phyloP scores from a whole-genome alignment of 37 sponge, comb jelly and placozoan genomes.

The Chondrosia reniformis region DNA sequence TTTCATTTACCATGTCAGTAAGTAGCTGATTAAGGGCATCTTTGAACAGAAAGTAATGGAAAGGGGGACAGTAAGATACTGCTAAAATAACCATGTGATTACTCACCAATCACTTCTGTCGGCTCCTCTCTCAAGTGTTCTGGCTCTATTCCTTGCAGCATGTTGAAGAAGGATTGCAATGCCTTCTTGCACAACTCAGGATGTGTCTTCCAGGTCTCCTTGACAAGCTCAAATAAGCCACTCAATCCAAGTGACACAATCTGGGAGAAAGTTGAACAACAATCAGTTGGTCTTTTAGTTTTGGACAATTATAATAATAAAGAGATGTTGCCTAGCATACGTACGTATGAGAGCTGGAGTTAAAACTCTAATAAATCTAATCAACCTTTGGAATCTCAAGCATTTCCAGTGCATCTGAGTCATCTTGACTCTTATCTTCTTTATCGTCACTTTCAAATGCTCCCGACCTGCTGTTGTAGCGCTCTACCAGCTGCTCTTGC shows the following conservation, averaged over 20 bases:
- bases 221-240: slow-evolving; percentile 78
- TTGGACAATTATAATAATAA: background rate
- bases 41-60: slow-evolving; percentile 19
- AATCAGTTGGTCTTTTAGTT: background rate
- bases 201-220: slow-evolving; percentile 64
- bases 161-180: slow-evolving; percentile 66
- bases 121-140: slow-evolving; percentile 76
- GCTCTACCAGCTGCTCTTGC: slow-evolving; percentile 64
- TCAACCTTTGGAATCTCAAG: slow-evolving; percentile 49
- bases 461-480: slow-evolving; percentile 44
- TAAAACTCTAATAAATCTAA: background rate
- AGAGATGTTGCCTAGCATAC: no score
- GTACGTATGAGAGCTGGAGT: no score
- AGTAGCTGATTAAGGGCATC: slow-evolving; percentile 79
- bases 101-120: slow-evolving; percentile 61
- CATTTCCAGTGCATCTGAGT: slow-evolving; percentile 19
- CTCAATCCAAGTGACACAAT: slow-evolving; percentile 76
- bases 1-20: slow-evolving; percentile 66
- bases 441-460: background rate
- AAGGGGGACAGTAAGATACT: background rate
- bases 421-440: slow-evolving; percentile 37
- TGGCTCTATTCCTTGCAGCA: slow-evolving; percentile 68
- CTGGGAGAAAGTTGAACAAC: slow-evolving; percentile 2
- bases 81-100: background rate
- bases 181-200: slow-evolving; percentile 77